Evolutionary conservation across 2,113 vertebrate genomes (phyloP).

Genomic region (Tenrec ecaudatus): DNA sequence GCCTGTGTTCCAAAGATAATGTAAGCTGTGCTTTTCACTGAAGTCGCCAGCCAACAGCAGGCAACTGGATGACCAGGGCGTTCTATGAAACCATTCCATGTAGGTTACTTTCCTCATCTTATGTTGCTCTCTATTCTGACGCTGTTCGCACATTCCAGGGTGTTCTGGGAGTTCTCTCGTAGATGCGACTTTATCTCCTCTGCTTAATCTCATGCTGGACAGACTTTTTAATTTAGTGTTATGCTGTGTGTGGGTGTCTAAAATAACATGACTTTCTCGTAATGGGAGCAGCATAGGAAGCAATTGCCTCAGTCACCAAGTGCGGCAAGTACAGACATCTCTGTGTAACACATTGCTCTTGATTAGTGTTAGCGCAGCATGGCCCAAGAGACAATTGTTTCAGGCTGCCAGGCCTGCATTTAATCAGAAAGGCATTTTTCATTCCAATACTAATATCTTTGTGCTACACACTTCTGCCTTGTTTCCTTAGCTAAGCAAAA

Average conservation of each 20-base stretch:
- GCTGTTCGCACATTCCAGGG: not conserved
- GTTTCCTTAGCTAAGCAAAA: conserved; percentile 28
- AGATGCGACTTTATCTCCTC: not conserved
- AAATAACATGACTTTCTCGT: conserved; percentile 1
- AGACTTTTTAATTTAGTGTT: not conserved
- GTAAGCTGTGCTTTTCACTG: conserved; percentile 8
- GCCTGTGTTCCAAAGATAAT: not conserved
- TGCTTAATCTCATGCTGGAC: not conserved
- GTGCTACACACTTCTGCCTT: not conserved
- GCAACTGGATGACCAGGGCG: not conserved
- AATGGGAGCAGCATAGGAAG: not conserved
- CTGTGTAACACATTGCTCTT: not conserved
- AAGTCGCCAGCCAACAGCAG: not conserved
- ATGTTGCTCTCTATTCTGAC: not conserved
- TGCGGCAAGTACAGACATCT: not conserved
- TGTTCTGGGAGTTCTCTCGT: not conserved
- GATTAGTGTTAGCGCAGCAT: not conserved
- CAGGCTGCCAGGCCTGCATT: not conserved
- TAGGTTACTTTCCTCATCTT: not conserved
- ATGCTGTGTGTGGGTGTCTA: not conserved
- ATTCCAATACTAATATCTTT: not conserved
- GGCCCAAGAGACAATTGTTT: not conserved
- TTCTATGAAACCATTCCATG: not conserved
- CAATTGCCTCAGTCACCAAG: not conserved
- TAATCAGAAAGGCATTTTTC: conserved; percentile 34